These are phyloP conservation scores for Pocillopora verrucosa DNA, from an alignment of 64 coral and sea anemone species.

Conservation along the genomic window DNA sequence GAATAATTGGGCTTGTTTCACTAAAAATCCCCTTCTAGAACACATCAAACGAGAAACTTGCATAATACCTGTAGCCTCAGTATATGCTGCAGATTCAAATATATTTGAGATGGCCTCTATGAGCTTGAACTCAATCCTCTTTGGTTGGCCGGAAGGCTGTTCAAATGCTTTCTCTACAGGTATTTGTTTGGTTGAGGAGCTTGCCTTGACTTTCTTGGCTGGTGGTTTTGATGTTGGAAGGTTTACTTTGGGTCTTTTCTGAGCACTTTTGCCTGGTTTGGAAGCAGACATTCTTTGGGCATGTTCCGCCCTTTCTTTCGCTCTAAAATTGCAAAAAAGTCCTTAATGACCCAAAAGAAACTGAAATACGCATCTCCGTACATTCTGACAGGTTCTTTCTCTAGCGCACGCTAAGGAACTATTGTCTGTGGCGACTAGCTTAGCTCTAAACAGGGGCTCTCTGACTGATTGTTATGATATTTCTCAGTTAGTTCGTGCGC, in stretches of 20 bases:
- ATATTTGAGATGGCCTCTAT: conserved; percentile 85
- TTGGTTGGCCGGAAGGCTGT: conserved; percentile 58
- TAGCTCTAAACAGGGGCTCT: no score
- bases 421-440: not conserved
- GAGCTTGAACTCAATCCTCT: conserved; percentile 90
- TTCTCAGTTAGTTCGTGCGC: no score
- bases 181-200: conserved; percentile 25
- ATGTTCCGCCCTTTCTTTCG: conserved; percentile 33
- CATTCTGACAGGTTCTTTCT: no score
- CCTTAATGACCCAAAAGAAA: not conserved
- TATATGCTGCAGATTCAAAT: conserved; percentile 75
- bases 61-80: not conserved
- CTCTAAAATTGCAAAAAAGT: conserved; percentile 6
- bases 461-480: no score
- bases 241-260: conserved; percentile 15
- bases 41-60: not conserved
- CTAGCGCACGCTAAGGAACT: no score
- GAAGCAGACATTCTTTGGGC: conserved; percentile 8
- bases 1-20: no score
- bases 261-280: not conserved
- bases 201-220: conserved; percentile 63
- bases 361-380: not conserved
- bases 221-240: conserved; percentile 36
- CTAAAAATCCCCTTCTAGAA: no score
- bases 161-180: conserved; percentile 87